These are phyloP conservation scores for Malacoctenus gilli DNA, from an alignment of 2,797 vertebrate species.

Conservation along the genomic window DNA sequence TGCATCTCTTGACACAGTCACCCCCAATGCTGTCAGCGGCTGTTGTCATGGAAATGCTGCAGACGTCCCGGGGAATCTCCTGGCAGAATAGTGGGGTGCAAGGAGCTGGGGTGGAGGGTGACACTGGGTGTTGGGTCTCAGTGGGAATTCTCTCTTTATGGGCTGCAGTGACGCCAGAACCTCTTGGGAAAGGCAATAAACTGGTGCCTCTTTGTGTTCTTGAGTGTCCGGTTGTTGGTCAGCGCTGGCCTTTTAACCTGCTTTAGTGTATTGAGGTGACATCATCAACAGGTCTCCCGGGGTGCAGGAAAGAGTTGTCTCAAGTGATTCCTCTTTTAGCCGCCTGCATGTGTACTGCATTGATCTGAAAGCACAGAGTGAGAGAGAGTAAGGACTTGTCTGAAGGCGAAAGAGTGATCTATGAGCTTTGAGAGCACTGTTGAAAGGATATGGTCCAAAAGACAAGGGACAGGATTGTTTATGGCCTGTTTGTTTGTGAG, in stretches of 20 bases:
- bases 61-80: slow-evolving; percentile 75
- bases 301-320: slow-evolving; percentile 39
- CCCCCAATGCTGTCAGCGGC: slow-evolving; percentile 57
- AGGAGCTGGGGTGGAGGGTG: slow-evolving; percentile 59
- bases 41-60: slow-evolving; percentile 80
- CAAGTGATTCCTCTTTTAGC: slow-evolving; percentile 45
- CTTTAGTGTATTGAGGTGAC: slow-evolving; percentile 65
- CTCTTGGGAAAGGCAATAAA: slow-evolving; percentile 84
- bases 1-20: slow-evolving; percentile 70
- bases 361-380: slow-evolving; percentile 42
- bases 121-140: slow-evolving; percentile 73
- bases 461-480: slow-evolving; percentile 3
- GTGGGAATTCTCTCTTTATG: slow-evolving; percentile 83
- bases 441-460: slow-evolving; percentile 29
- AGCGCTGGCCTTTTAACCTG: slow-evolving; percentile 73
- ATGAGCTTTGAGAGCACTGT: slow-evolving; percentile 27
- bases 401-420: slow-evolving; percentile 49
- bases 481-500: slow-evolving; percentile 20
- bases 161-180: slow-evolving; percentile 79
- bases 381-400: slow-evolving; percentile 41
- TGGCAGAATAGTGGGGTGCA: slow-evolving; percentile 71
- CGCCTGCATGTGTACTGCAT: slow-evolving; percentile 28
- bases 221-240: slow-evolving; percentile 74
- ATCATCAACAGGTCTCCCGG: slow-evolving; percentile 65
- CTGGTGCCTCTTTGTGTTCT: slow-evolving; percentile 76